phyloP scores from a whole-genome alignment of 1,140 invertebrate species.

The Scaptomyza montana region DNA sequence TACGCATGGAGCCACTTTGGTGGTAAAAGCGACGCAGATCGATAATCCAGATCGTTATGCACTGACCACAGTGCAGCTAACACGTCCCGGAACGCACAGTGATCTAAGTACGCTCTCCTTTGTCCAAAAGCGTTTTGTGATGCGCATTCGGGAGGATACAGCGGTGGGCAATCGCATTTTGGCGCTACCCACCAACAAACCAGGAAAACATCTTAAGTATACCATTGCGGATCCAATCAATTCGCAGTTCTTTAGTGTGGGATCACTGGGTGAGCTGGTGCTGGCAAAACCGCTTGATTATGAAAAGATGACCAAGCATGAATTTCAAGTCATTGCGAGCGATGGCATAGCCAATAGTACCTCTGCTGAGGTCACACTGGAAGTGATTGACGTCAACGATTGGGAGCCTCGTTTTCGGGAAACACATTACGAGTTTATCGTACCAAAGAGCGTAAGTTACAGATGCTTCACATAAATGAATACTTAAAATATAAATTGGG shows the following conservation, averaged over 20 bases:
- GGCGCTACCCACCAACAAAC: conserved; percentile 86
- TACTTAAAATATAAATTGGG: no score
- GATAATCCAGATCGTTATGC: conserved; percentile 95
- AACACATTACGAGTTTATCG: conserved; percentile 92
- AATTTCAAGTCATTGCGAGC: conserved; percentile 92
- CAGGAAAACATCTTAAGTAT: conserved; percentile 85
- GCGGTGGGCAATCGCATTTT: conserved; percentile 89
- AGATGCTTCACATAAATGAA: no score
- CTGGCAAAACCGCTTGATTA: conserved; percentile 91
- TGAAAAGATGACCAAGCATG: conserved; percentile 89
- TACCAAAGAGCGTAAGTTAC: conserved; percentile 76
- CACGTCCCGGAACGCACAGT: conserved; percentile 79
- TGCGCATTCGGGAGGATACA: conserved; percentile 90
- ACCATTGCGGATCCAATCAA: conserved; percentile 78
- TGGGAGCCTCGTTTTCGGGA: conserved; percentile 95
- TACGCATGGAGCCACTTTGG: conserved; percentile 87
- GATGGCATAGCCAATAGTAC: conserved; percentile 87
- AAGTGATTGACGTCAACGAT: conserved; percentile 94
- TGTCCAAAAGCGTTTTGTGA: conserved; percentile 89
- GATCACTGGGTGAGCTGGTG: conserved; percentile 91
- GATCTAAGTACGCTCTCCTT: conserved; percentile 86
- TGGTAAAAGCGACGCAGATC: conserved; percentile 92
- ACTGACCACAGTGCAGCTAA: conserved; percentile 90
- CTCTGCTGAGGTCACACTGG: conserved; percentile 88
- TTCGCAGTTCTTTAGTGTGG: conserved; percentile 86